Evolutionary conservation across 2,888 invertebrate genomes (phyloP), one percentile per base, ranked within the genome.

Genomic region (Drosophila fungiperda): DNA sequence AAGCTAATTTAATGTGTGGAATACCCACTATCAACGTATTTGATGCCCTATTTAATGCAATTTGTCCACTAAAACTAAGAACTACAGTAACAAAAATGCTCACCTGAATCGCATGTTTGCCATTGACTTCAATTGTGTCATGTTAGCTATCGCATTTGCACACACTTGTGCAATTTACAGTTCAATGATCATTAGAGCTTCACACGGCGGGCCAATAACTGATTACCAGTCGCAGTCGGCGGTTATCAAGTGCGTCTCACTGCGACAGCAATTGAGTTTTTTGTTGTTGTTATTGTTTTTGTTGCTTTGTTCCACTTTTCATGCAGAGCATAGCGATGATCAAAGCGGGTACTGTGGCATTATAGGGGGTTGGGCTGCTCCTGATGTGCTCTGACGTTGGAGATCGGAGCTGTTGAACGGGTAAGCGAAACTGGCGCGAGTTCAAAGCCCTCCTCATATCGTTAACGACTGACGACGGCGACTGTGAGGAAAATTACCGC

Each of bases 101-200:
- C 17, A 61, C 61, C 61, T 42, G 15, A 45, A 45, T 23, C 45
- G 23, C 32, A 35, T 53, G 23, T 59, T 29, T 49, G 17, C 42
- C 65, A 9, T 32, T 65, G 8, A 40, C 40, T 55, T 32, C 26
- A 33, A 45, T 55, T 54, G 17, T 36, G 15, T 60, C 6, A n/a
- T 15, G 6, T 23, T 33, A 48, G n/a, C 42, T 52, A 48, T 53
- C 60, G 7, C 40, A 15, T 57, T 52, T 12, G 40, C 64, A 73
- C 73, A 73, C 71, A 67, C 62, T 73, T 80, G 71, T 74, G 87
- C 66, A 74, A 76, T 71, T 83, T 76, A 66, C 72, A 88, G 86
- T 88, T 88, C 86, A 84, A 76, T 83, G 86, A 72, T 87, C 86
- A 85, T 83, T 85, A 73, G 74, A 75, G 73, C 73, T 63, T 12